Evolutionary conservation across 2,113 vertebrate species (phyloP).

Genomic region (Sula dactylatra): DNA sequence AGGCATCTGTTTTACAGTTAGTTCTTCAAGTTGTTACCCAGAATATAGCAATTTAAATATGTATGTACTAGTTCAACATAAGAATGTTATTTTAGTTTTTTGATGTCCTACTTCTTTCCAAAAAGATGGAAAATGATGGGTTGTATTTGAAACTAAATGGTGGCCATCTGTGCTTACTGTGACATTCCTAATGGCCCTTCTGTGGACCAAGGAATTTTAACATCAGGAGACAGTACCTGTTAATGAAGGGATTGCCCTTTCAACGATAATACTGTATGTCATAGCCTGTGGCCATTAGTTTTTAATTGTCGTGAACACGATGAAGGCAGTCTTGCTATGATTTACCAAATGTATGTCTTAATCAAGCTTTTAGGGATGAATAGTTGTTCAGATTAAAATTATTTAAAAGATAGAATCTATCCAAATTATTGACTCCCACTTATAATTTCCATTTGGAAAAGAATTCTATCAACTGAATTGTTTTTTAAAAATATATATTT

Average conservation of each 20-base stretch:
- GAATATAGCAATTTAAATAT: neutral
- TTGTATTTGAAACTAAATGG: neutral
- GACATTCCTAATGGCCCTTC: neutral
- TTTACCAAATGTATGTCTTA: neutral
- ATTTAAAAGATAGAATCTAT: neutral
- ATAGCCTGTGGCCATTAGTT: neutral
- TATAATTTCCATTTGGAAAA: neutral
- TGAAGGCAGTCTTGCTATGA: neutral
- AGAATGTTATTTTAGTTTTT: neutral
- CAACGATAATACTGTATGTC: neutral
- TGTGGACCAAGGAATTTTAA: neutral
- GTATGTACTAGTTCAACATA: neutral
- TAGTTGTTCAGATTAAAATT: neutral
- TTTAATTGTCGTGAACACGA: neutral
- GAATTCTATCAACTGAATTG: neutral
- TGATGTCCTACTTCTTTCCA: neutral
- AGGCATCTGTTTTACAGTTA: neutral
- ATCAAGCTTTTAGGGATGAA: neutral
- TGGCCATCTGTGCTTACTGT: neutral
- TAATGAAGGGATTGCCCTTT: neutral
- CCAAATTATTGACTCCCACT: neutral
- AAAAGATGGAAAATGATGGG: neutral
- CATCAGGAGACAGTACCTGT: neutral
- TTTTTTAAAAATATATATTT: neutral
- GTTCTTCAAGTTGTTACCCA: neutral